These are phyloP conservation scores for Helicolenus hilgendorfi DNA, from an alignment of 2,797 vertebrate genomes.

Conservation along the genomic window DNA sequence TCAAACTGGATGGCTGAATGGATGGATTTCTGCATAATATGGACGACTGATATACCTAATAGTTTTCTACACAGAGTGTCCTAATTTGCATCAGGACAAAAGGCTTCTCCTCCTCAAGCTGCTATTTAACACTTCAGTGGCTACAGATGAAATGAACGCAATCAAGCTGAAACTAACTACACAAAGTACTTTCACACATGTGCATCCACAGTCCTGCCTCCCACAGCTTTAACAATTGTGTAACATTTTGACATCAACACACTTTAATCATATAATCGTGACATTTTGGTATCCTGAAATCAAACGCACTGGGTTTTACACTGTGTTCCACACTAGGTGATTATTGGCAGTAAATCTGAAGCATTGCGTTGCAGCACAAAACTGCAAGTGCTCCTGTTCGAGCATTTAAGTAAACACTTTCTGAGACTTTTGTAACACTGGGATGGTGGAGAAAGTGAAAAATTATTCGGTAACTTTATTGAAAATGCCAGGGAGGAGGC, in stretches of 20 bases:
- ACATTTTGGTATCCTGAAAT: background rate
- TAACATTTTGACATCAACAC: background rate
- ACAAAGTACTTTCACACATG: background rate
- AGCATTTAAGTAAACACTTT: background rate
- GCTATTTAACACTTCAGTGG: background rate
- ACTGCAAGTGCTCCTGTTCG: background rate
- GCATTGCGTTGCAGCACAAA: background rate
- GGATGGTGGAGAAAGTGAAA: background rate
- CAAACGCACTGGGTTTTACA: background rate
- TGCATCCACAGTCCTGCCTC: background rate
- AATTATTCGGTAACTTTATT: background rate
- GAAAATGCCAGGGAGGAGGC: background rate
- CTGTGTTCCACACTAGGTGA: background rate
- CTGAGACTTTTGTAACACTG: background rate
- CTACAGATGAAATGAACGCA: background rate
- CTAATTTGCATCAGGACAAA: constrained; percentile 13
- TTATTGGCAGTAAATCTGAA: background rate
- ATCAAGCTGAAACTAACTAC: background rate
- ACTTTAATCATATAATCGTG: background rate
- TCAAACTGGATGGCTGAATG: background rate
- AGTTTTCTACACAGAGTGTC: background rate
- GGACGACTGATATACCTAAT: background rate
- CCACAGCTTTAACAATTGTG: background rate
- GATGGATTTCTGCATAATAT: background rate
- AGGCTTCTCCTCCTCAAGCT: constrained; percentile 2